A percentile compares a stretch with the other conserved stretches of the same genome.
Conservation (phyloP, 92 coral and sea anemone genomes). For the Pocillopora grandis region DNA sequence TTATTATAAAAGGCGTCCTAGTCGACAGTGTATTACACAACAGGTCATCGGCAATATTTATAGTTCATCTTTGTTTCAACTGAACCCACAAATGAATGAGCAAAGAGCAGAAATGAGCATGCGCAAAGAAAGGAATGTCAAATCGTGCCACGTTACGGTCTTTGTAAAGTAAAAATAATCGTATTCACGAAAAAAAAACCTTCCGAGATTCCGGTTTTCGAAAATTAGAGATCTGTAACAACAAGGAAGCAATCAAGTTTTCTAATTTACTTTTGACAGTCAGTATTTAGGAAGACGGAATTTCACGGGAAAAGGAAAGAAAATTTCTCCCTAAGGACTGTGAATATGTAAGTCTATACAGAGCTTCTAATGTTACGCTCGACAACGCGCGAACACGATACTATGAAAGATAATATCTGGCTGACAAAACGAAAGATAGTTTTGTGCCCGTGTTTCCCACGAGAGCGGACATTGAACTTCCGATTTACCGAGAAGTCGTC, state of each 20-base stretch:
- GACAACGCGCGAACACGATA: neutral
- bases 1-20: neutral
- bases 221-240: neutral
- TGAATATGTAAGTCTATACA: neutral
- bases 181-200: neutral
- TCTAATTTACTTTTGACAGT: neutral
- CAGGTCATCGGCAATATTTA: constrained; percentile 4
- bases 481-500: constrained; percentile 1
- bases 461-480: constrained; percentile 18
- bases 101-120: neutral
- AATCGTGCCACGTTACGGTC: constrained; percentile 10
- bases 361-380: neutral
- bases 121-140: constrained; percentile 1
- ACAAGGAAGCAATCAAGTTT: neutral
- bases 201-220: neutral
- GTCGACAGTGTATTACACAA: neutral
- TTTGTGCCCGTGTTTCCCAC: constrained; percentile 1
- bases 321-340: neutral
- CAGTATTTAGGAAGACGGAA: neutral
- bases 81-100: neutral
- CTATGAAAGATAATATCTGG: constrained; percentile 1
- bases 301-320: neutral
- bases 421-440: neutral
- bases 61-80: neutral
- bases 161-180: neutral